Evolutionary conservation across 2,797 vertebrate species (phyloP).

Genomic region (Danio albolineatus): DNA sequence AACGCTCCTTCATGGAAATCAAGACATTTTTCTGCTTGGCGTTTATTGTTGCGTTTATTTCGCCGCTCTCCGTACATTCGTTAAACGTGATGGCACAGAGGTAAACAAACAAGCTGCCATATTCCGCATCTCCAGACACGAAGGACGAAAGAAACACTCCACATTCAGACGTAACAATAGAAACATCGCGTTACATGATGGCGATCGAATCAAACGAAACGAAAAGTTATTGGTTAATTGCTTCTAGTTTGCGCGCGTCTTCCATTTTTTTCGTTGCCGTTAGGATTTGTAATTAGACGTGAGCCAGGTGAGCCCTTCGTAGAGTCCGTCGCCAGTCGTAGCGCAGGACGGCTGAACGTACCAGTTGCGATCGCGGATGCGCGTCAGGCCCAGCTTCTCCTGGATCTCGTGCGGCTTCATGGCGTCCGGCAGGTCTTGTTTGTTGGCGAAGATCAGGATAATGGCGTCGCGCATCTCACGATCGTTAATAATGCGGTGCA

Average conservation of each 20-base stretch:
- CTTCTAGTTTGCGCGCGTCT: slow-evolving; percentile 67
- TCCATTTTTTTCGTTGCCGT: slow-evolving; percentile 77
- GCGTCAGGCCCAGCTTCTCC: slow-evolving; percentile 98
- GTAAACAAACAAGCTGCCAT: slow-evolving; percentile 66
- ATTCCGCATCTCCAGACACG: slow-evolving; percentile 29
- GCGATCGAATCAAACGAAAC: slow-evolving; percentile 66
- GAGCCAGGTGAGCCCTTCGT: slow-evolving; percentile 98
- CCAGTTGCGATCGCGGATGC: slow-evolving; percentile 99
- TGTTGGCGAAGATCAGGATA: slow-evolving; percentile 99
- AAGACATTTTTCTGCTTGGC: neutral
- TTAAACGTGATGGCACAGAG: slow-evolving; percentile 63
- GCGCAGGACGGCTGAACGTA: slow-evolving; percentile 99
- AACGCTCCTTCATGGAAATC: slow-evolving; percentile 10
- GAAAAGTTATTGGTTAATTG: slow-evolving; percentile 75
- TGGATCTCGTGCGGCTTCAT: slow-evolving; percentile 99
- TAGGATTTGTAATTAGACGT: slow-evolving; percentile 99
- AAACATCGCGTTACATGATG: slow-evolving; percentile 72
- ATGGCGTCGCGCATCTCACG: slow-evolving; percentile 99
- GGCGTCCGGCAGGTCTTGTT: slow-evolving; percentile 97
- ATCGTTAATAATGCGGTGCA: slow-evolving; percentile 98
- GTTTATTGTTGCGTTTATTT: slow-evolving; percentile 1
- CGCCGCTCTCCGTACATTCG: slow-evolving; percentile 64
- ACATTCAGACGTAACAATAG: slow-evolving; percentile 70
- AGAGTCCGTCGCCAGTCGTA: slow-evolving; percentile 95
- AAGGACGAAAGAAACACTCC: slow-evolving; percentile 27